Conservation (phyloP, 2,113 vertebrate species). For the Okapia johnstoni region DNA sequence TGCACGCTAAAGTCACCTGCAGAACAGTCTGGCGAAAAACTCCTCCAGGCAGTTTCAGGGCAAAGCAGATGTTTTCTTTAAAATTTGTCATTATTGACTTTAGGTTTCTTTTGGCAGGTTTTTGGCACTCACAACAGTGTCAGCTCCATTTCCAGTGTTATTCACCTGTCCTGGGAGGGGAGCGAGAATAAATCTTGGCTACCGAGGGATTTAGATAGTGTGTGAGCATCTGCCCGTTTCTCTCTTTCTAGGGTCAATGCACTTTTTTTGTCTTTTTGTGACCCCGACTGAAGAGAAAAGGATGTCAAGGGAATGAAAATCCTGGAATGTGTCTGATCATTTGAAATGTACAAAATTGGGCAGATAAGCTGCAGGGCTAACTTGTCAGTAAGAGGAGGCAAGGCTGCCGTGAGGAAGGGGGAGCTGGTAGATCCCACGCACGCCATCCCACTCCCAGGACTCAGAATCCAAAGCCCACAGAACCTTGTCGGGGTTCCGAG, state of each 20-base stretch:
- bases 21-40: slow-evolving; percentile 4
- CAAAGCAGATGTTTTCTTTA: slow-evolving; percentile 67
- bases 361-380: background rate
- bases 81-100: slow-evolving; percentile 68
- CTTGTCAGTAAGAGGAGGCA: background rate
- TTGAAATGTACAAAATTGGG: slow-evolving; percentile 40
- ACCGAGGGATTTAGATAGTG: slow-evolving; percentile 1
- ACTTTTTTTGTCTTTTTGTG: slow-evolving; percentile 36
- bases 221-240: background rate
- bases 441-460: accelerated
- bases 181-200: background rate
- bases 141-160: slow-evolving; percentile 7
- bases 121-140: slow-evolving; percentile 51
- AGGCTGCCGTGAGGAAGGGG: accelerated
- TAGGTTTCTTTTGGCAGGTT: slow-evolving; percentile 64
- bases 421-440: accelerated
- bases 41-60: slow-evolving; percentile 48
- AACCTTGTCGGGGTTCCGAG: background rate
- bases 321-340: slow-evolving; percentile 61
- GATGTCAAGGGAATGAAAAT: slow-evolving; percentile 51
- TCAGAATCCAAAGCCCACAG: background rate
- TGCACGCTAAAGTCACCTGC: slow-evolving; percentile 47
- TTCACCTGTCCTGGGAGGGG: slow-evolving; percentile 63
- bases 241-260: slow-evolving; percentile 34
- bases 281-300: slow-evolving; percentile 41